phyloP scores from a whole-genome alignment of 2,113 vertebrate genomes.

The Psittacula cyanocephala region DNA sequence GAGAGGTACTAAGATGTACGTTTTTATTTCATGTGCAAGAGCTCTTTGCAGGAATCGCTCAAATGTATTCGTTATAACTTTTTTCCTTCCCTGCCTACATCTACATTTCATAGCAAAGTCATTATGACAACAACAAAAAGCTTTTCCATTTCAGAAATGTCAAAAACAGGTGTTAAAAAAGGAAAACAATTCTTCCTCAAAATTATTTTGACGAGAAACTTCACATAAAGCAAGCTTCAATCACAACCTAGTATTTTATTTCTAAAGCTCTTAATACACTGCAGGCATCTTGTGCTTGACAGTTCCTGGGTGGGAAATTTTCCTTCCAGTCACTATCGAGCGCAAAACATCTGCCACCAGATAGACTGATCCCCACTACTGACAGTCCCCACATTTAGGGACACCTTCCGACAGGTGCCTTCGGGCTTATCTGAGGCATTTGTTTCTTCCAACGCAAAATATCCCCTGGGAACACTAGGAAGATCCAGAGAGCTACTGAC shows the following conservation, averaged over 20 bases:
- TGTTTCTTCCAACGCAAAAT: background rate
- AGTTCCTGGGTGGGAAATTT: conserved; percentile 23
- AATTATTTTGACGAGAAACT: conserved; percentile 35
- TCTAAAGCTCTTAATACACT: conserved; percentile 30
- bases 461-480: background rate
- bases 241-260: conserved; percentile 32
- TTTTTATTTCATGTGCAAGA: background rate
- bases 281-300: conserved; percentile 15
- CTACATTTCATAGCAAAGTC: conserved; percentile 24
- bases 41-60: background rate
- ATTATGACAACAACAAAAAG: conserved; percentile 34
- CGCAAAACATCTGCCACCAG: background rate
- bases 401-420: background rate
- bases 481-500: background rate
- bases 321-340: background rate
- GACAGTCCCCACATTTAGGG: background rate
- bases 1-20: background rate
- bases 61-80: background rate
- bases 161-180: conserved; percentile 34
- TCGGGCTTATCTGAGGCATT: background rate
- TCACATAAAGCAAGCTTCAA: conserved; percentile 15
- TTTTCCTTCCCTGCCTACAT: background rate
- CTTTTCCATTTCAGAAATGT: conserved; percentile 36
- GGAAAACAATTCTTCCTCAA: conserved; percentile 32
- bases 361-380: background rate